Evolutionary conservation across 1,140 invertebrate species (phyloP).

Genomic region (Papilio polyxenes): DNA sequence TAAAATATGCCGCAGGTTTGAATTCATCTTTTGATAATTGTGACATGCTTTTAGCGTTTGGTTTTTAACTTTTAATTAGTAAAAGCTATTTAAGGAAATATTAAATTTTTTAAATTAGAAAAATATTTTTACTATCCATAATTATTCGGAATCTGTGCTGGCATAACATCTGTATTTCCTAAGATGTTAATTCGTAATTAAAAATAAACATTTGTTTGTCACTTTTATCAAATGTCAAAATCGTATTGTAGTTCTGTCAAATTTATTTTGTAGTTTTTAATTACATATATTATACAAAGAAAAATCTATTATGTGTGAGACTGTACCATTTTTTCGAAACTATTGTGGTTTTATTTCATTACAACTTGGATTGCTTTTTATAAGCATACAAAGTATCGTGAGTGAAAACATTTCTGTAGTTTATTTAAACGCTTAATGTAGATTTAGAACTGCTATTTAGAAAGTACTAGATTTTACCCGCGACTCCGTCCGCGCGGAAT

Average conservation of each 20-base stretch:
- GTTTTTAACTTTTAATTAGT: too few species aligned
- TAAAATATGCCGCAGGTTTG: too few species aligned
- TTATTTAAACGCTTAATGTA: too few species aligned
- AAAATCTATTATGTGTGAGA: slow-evolving; percentile 3
- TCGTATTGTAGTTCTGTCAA: slow-evolving; percentile 1
- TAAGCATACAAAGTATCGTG: slow-evolving; percentile 7
- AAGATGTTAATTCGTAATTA: not conserved
- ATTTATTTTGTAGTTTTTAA: not conserved
- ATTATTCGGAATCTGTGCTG: not conserved
- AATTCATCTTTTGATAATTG: too few species aligned
- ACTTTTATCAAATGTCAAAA: slow-evolving; percentile 1
- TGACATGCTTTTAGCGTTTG: too few species aligned
- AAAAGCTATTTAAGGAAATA: too few species aligned
- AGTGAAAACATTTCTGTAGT: not conserved
- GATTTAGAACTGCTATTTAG: too few species aligned
- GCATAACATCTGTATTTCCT: not conserved
- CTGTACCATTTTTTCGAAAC: not conserved
- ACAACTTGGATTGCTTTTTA: not conserved
- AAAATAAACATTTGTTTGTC: not conserved
- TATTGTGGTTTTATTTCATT: slow-evolving; percentile 18
- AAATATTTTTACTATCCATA: too few species aligned
- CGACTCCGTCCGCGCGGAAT: too few species aligned
- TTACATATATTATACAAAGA: not conserved
- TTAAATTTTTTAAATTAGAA: too few species aligned
- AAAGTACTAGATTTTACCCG: too few species aligned